Evolutionary conservation across 1,140 invertebrate species (phyloP), one percentile per base, ranked within the genome.

Genomic region (Penaeus vannamei): DNA sequence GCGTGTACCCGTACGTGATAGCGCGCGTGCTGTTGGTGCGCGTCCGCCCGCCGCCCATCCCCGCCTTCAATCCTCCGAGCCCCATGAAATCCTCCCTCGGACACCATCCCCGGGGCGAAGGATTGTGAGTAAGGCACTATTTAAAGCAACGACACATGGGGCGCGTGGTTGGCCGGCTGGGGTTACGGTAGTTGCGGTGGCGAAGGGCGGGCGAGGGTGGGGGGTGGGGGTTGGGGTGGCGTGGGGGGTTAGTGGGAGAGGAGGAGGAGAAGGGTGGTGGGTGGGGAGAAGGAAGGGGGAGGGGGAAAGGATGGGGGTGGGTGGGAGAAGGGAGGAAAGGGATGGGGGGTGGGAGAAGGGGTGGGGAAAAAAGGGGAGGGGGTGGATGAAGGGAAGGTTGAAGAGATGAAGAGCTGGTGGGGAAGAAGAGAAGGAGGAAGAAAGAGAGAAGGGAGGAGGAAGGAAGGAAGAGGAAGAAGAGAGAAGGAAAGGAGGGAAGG

Each of bases 191-290:
- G 82, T 17, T 29, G 22, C 19, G 0, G 61, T 19, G 61, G 36
- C 29, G 2, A 36, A 29, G 81, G 32, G 59, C 1, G 59, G 19
- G 32, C 0, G 61, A 10, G 26, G 46, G 29, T 53, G 26, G 53
- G 29, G 80, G 22, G 59, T 0, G 59, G 66, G 12, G 66, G 32
- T 8, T 3, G 66, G 12, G 64, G 7, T 26, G 23, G 77, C 7
- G 77, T 53, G 77, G 59, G 77, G 59, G 29, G 77, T 26, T 22
- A 80, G 77, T n/a, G 77, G 59, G 77, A 80, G 77, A 36, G 77
- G 46, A 36, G 59, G 77, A 80, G 77, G 59, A 46, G 53, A 46
- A 36, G 76, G 36, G 76, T 22, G 76, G 53, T 36, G 20, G 20
- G 53, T 22, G 36, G 3, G n/a, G 22, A 79, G 76, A 36, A 26